Evolutionary conservation across 2,113 vertebrate genomes (phyloP).

Genomic region (Passer montanus): DNA sequence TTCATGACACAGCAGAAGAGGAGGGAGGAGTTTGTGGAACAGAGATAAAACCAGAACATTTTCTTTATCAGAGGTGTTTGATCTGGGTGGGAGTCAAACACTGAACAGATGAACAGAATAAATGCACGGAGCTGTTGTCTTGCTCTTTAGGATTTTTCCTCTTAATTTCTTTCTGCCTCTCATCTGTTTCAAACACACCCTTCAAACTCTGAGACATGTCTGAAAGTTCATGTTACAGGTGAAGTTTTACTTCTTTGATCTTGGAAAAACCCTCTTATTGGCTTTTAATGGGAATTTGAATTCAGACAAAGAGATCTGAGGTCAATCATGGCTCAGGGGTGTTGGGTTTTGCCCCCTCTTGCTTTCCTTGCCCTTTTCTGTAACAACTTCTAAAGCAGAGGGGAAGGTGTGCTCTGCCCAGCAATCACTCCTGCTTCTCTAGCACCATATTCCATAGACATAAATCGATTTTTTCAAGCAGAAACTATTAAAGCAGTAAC

Average conservation of each 20-base stretch:
- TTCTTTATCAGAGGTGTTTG: background rate
- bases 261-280: background rate
- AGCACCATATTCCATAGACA: background rate
- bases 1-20: background rate
- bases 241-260: background rate
- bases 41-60: background rate
- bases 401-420: background rate
- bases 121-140: background rate
- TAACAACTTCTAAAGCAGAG: background rate
- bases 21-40: background rate
- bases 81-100: background rate
- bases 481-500: background rate
- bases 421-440: background rate
- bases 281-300: background rate
- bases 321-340: background rate
- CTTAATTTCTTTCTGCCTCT: background rate
- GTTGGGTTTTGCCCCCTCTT: background rate
- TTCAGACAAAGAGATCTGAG: background rate
- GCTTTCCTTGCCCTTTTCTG: background rate
- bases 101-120: background rate
- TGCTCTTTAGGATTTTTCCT: background rate
- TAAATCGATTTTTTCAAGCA: background rate
- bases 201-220: background rate
- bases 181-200: background rate
- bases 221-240: background rate